Conservation (phyloP, 2,113 vertebrate species). For the Prochilodus magdalenae region DNA sequence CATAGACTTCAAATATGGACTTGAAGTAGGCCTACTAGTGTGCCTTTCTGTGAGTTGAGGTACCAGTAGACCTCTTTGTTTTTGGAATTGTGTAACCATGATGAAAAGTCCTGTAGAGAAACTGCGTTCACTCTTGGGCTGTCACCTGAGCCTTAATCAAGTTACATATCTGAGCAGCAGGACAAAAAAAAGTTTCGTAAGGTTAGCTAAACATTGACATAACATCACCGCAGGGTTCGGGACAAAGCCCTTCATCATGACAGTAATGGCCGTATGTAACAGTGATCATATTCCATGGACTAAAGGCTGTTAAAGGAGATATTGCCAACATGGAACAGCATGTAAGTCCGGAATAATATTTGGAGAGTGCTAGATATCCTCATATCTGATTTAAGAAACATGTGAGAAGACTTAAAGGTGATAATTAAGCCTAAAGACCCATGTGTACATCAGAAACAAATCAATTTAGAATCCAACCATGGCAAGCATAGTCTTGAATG, state of each 20-base stretch:
- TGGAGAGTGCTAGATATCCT: neutral
- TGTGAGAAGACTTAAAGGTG: neutral
- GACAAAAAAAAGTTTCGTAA: neutral
- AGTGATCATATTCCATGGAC: neutral
- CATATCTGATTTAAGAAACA: neutral
- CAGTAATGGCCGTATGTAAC: neutral
- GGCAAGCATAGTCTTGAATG: too few species aligned
- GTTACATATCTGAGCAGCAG: conserved; percentile 1
- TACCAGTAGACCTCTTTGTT: neutral
- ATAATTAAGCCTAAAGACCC: neutral
- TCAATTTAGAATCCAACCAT: too few species aligned
- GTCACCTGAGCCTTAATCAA: neutral
- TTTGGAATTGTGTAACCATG: neutral
- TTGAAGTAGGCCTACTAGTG: neutral
- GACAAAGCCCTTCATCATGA: conserved; percentile 2
- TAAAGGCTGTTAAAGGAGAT: neutral
- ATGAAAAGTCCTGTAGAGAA: neutral
- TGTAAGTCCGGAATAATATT: neutral
- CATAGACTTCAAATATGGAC: neutral
- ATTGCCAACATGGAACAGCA: neutral
- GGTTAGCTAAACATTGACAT: conserved; percentile 28
- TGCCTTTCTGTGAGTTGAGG: neutral
- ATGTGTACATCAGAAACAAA: too few species aligned
- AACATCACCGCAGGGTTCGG: neutral
- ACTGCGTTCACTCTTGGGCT: neutral